These are phyloP conservation scores for Caenorhabditis sp. DNA, from an alignment of 2,888 invertebrate species.

Conservation along the genomic window DNA sequence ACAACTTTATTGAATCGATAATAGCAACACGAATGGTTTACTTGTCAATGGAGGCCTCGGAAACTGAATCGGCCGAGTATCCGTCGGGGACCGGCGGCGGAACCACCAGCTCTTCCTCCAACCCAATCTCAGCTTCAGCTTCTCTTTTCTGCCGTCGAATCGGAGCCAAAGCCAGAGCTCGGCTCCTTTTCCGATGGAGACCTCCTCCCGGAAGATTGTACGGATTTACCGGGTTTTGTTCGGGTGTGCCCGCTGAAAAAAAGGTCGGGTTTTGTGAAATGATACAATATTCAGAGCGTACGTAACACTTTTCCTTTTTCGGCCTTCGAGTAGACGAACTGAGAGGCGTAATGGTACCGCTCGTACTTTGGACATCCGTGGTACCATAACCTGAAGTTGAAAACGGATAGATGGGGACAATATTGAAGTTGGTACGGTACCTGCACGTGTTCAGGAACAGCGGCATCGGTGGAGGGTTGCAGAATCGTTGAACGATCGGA, in stretches of 20 bases:
- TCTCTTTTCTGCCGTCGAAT: constrained; percentile 35
- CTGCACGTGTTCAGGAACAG: constrained; percentile 74
- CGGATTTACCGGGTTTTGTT: constrained; percentile 49
- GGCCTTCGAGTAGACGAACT: constrained; percentile 75
- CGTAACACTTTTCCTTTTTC: constrained; percentile 74
- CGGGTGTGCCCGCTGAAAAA: constrained; percentile 56
- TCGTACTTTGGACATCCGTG: constrained; percentile 74
- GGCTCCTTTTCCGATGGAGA: constrained; percentile 39
- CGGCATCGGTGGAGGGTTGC: constrained; percentile 75
- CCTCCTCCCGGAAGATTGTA: constrained; percentile 53
- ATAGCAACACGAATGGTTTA: no score
- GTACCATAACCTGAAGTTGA: constrained; percentile 72
- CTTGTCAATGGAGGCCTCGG: constrained; percentile 7
- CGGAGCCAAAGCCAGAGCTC: constrained; percentile 51
- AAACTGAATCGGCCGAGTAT: constrained; percentile 5
- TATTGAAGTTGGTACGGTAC: no score
- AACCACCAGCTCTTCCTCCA: constrained; percentile 31
- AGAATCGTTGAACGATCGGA: constrained; percentile 73
- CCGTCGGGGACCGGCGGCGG: constrained; percentile 26
- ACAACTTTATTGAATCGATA: no score
- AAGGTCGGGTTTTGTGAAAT: neutral
- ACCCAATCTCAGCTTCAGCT: neutral
- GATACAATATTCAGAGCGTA: constrained; percentile 11
- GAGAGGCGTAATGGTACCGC: constrained; percentile 73
- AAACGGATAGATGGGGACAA: no score